Evolutionary conservation across 1,140 invertebrate genomes (phyloP).

Genomic region (Tachypleus tridentatus): DNA sequence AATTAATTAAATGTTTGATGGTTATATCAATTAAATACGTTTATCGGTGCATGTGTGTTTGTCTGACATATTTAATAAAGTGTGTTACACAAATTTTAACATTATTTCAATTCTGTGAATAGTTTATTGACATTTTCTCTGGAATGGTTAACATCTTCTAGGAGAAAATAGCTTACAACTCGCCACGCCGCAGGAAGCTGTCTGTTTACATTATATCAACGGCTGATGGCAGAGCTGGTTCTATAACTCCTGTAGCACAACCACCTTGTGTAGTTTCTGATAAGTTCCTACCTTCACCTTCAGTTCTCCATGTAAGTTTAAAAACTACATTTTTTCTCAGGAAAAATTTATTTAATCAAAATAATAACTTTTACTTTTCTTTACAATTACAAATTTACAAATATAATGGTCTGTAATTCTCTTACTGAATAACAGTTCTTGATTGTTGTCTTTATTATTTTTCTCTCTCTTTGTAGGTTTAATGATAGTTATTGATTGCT

Average conservation of each 20-base stretch:
- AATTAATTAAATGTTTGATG: too few species aligned
- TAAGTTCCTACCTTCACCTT: constrained; percentile 18
- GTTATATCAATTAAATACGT: too few species aligned
- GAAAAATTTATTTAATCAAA: constrained; percentile 1
- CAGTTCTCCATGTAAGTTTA: constrained; percentile 16
- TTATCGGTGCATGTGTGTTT: too few species aligned
- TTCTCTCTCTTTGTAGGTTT: too few species aligned
- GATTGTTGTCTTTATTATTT: too few species aligned
- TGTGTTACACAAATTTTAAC: too few species aligned
- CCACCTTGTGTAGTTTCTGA: constrained; percentile 9
- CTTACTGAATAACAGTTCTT: too few species aligned
- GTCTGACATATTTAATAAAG: too few species aligned
- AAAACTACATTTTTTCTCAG: background rate
- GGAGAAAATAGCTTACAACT: constrained; percentile 32
- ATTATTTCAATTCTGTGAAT: too few species aligned
- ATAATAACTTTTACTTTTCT: too few species aligned
- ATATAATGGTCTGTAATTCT: too few species aligned
- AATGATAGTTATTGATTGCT: too few species aligned
- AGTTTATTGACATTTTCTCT: constrained; percentile 5
- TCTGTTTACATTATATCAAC: constrained; percentile 32
- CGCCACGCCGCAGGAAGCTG: constrained; percentile 37
- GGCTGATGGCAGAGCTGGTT: background rate
- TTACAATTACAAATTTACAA: constrained; percentile 2
- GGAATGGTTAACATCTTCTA: background rate
- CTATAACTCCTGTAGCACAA: constrained; percentile 1